phyloP scores from a whole-genome alignment of 2,888 invertebrate species.

The Campoplex nolae region DNA sequence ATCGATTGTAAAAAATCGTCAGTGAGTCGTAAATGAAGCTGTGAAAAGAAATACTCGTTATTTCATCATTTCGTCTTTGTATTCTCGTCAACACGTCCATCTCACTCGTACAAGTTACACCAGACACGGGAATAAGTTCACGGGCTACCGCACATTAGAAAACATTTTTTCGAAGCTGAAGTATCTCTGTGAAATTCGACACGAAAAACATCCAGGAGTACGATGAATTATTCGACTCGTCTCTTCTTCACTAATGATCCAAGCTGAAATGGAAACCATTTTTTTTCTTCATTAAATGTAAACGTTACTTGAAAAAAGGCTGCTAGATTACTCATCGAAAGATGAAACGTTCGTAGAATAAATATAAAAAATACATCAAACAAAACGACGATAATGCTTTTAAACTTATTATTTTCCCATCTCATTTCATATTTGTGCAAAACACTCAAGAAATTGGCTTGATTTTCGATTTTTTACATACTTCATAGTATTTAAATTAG shows the following conservation, averaged over 20 bases:
- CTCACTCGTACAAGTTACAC: constrained; percentile 35
- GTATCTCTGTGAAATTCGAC: constrained; percentile 28
- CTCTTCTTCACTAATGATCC: constrained; percentile 93
- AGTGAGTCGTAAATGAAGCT: background rate
- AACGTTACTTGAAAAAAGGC: constrained; percentile 48
- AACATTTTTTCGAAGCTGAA: background rate
- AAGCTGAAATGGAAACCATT: constrained; percentile 85
- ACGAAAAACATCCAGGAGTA: background rate
- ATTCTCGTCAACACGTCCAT: constrained; percentile 18
- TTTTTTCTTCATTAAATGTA: constrained; percentile 33
- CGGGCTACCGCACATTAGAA: background rate
- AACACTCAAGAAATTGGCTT: background rate
- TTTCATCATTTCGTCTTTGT: constrained; percentile 22
- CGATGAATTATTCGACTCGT: constrained; percentile 87
- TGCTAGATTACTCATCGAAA: constrained; percentile 49
- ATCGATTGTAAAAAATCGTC: background rate
- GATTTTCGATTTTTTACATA: background rate
- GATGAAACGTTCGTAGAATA: constrained; percentile 1
- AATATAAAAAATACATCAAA: constrained; percentile 6
- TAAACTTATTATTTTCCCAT: background rate
- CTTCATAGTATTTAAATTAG: background rate
- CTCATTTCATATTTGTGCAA: background rate
- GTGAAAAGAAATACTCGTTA: constrained; percentile 24
- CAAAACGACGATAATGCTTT: background rate
- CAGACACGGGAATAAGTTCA: constrained; percentile 14